These are phyloP conservation scores for Leucozona laternaria DNA, from an alignment of 2,888 invertebrate species.

Conservation along the genomic window DNA sequence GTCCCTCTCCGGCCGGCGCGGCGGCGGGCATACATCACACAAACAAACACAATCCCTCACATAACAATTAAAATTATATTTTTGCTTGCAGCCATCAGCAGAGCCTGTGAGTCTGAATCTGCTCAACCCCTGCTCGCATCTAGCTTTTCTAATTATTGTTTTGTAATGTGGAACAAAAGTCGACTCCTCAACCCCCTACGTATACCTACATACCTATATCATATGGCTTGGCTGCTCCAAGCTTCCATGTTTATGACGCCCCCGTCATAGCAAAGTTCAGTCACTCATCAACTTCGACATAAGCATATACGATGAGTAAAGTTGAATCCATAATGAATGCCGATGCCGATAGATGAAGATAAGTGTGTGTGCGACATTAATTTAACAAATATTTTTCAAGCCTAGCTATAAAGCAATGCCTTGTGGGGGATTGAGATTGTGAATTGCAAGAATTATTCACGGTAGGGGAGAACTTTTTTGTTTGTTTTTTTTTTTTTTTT, in stretches of 20 bases:
- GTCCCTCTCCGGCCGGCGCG: conserved; percentile 1
- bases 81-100: conserved; percentile 22
- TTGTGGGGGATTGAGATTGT: conserved; percentile 12
- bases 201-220: neutral
- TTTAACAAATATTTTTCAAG: conserved; percentile 43
- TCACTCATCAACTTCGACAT: conserved; percentile 66
- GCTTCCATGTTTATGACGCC: conserved; percentile 14
- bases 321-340: conserved; percentile 58
- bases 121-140: conserved; percentile 9
- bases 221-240: neutral
- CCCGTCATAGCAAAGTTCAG: conserved; percentile 59
- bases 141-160: conserved; percentile 49
- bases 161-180: conserved; percentile 60
- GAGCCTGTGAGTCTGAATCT: neutral
- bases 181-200: conserved; percentile 6
- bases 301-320: conserved; percentile 41
- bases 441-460: neutral
- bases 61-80: conserved; percentile 68
- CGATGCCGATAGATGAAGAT: conserved; percentile 64
- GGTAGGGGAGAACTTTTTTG: neutral
- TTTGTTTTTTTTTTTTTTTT: neutral
- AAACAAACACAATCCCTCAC: conserved; percentile 6
- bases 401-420: conserved; percentile 14
- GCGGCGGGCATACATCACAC: neutral
- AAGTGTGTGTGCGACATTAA: conserved; percentile 59